Evolutionary conservation across 2,888 invertebrate species (phyloP).

Genomic region (Xanthostigma xanthostigma): DNA sequence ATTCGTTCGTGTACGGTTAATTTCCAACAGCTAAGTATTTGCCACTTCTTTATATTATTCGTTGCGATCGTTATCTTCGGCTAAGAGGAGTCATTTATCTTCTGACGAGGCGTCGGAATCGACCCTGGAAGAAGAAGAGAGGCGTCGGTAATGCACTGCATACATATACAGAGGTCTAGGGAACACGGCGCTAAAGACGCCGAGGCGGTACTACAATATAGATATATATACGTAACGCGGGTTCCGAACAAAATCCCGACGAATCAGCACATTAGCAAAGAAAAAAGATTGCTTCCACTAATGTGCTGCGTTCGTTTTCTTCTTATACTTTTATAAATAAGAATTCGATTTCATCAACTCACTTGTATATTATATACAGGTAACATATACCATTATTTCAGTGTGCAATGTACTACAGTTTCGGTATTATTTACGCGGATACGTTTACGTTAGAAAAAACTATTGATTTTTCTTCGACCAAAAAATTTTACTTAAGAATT

Average conservation of each 20-base stretch:
- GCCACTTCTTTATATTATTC: slow-evolving; percentile 24
- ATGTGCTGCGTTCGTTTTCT: slow-evolving; percentile 13
- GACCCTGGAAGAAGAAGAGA: slow-evolving; percentile 14
- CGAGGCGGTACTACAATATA: neutral
- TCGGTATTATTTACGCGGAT: no score
- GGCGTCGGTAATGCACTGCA: no score
- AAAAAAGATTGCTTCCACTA: slow-evolving; percentile 19
- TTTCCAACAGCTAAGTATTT: slow-evolving; percentile 24
- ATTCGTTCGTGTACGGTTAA: slow-evolving; percentile 14
- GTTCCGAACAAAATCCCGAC: slow-evolving; percentile 17
- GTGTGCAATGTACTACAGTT: no score
- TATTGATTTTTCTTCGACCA: no score
- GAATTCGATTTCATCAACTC: no score
- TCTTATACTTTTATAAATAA: neutral
- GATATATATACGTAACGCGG: slow-evolving; percentile 6
- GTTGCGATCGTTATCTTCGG: slow-evolving; percentile 26
- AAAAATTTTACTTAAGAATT: no score
- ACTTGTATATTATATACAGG: no score
- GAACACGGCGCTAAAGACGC: no score
- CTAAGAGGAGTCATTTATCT: slow-evolving; percentile 28
- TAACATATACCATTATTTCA: no score
- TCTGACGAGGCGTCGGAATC: slow-evolving; percentile 21
- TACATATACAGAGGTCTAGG: no score
- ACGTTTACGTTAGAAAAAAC: no score
- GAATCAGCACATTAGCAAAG: slow-evolving; percentile 24